A percentile compares a stretch with the other conserved stretches of the same genome.
Conservation (phyloP, 2,797 vertebrate genomes). For the Borostomias antarcticus region DNA sequence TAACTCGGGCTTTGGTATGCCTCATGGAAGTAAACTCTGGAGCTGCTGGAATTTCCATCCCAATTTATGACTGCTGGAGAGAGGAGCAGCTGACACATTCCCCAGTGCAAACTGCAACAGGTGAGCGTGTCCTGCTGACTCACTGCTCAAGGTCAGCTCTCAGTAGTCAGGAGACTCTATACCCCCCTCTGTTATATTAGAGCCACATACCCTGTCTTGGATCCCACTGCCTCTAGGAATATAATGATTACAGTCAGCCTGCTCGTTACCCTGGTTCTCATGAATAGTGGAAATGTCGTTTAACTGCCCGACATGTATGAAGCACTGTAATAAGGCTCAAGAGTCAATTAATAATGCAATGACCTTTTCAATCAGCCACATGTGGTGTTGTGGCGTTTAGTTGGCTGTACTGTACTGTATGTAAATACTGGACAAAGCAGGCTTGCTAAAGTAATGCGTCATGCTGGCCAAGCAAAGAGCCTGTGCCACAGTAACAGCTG, state of each 20-base stretch:
- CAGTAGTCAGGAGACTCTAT: too few species aligned
- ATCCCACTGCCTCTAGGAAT: not conserved
- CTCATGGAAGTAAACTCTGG: conserved; percentile 37
- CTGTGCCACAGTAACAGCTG: conserved; percentile 72
- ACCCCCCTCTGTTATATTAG: not conserved
- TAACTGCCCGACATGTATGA: too few species aligned
- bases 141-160: conserved; percentile 12
- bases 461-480: conserved; percentile 55
- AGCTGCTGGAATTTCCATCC: conserved; percentile 41
- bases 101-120: conserved; percentile 27
- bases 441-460: conserved; percentile 56
- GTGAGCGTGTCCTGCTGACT: conserved; percentile 22
- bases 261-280: not conserved
- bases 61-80: conserved; percentile 40
- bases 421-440: conserved; percentile 52
- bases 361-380: conserved; percentile 45
- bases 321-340: conserved; percentile 31
- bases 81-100: conserved; percentile 21
- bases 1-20: conserved; percentile 27
- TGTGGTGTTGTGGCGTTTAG: conserved; percentile 1
- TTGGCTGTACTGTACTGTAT: too few species aligned
- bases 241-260: not conserved
- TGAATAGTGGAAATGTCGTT: too few species aligned
- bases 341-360: conserved; percentile 18
- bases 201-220: not conserved